Evolutionary conservation across 2,113 vertebrate species (phyloP).

Genomic region (Apteryx owenii): DNA sequence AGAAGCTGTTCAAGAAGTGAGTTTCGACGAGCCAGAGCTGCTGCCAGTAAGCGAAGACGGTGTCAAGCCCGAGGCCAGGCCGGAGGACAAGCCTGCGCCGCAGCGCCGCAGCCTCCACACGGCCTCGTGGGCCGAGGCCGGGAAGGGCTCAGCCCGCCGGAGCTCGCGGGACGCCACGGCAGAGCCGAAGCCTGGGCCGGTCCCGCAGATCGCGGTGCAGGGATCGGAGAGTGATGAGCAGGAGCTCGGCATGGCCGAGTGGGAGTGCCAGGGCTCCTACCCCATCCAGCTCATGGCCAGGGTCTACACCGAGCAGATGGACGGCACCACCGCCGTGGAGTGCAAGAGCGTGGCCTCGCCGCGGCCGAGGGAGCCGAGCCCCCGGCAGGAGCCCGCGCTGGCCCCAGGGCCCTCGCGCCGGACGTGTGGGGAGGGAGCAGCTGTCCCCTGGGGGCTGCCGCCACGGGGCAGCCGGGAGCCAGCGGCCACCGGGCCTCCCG

Average conservation of each 20-base stretch:
- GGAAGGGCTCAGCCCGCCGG: background rate
- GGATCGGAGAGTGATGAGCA: conserved; percentile 85
- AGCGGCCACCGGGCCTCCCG: background rate
- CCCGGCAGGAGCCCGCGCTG: background rate
- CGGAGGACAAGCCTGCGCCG: background rate
- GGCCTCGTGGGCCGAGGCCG: conserved; percentile 63
- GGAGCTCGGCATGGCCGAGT: conserved; percentile 25
- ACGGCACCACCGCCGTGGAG: background rate
- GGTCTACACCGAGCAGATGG: background rate
- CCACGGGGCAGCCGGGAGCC: background rate
- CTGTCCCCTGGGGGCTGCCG: background rate
- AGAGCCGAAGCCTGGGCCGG: conserved; percentile 70
- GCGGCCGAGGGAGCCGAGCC: background rate
- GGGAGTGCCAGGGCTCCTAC: conserved; percentile 80
- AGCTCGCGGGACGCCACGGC: background rate
- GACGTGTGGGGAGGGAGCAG: background rate
- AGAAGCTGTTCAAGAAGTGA: conserved; percentile 96
- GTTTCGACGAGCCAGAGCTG: conserved; percentile 89
- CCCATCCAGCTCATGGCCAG: conserved; percentile 57
- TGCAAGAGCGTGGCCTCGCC: background rate
- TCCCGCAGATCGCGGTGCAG: conserved; percentile 91
- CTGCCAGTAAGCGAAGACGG: background rate
- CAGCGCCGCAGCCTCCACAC: background rate
- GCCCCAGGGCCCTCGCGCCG: background rate
- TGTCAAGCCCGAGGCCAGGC: background rate